Conservation (phyloP, 1,140 invertebrate genomes). For the Gryon sp. region DNA sequence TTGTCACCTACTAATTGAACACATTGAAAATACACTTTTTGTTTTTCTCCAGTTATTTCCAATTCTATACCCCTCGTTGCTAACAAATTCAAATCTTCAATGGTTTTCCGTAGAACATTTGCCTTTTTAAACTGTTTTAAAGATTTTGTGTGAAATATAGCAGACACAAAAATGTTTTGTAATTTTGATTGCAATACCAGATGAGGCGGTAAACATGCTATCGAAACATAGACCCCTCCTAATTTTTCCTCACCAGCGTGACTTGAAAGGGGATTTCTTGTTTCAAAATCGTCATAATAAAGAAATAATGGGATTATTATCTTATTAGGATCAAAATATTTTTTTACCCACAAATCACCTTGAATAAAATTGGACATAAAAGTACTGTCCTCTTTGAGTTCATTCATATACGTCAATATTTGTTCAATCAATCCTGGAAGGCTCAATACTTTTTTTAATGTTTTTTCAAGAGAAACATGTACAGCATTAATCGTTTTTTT, state of each 20-base stretch:
- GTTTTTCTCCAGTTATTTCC: conserved; percentile 19
- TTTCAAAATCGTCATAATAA: conserved; percentile 55
- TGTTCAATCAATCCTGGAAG: conserved; percentile 10
- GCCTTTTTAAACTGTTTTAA: conserved; percentile 28
- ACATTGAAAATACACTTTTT: conserved; percentile 47
- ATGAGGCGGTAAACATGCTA: conserved; percentile 26
- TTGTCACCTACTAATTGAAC: conserved; percentile 50
- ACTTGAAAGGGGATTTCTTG: conserved; percentile 35
- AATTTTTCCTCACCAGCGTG: conserved; percentile 59
- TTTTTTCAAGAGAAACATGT: conserved; percentile 14
- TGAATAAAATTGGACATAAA: conserved; percentile 6
- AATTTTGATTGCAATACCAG: conserved; percentile 7
- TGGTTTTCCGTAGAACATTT: conserved; percentile 28
- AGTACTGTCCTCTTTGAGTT: conserved; percentile 1
- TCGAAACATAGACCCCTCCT: conserved; percentile 35
- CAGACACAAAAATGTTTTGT: conserved; percentile 16
- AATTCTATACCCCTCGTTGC: conserved; percentile 19
- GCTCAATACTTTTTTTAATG: conserved; percentile 10
- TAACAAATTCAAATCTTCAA: conserved; percentile 44
- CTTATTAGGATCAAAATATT: conserved; percentile 24
- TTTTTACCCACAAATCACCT: conserved; percentile 15
- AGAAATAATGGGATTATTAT: conserved; percentile 32
- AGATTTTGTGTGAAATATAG: conserved; percentile 19
- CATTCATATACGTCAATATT: neutral
- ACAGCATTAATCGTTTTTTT: conserved; percentile 3